phyloP scores from a whole-genome alignment of 1,140 invertebrate species.

The Bombus waltoni region DNA sequence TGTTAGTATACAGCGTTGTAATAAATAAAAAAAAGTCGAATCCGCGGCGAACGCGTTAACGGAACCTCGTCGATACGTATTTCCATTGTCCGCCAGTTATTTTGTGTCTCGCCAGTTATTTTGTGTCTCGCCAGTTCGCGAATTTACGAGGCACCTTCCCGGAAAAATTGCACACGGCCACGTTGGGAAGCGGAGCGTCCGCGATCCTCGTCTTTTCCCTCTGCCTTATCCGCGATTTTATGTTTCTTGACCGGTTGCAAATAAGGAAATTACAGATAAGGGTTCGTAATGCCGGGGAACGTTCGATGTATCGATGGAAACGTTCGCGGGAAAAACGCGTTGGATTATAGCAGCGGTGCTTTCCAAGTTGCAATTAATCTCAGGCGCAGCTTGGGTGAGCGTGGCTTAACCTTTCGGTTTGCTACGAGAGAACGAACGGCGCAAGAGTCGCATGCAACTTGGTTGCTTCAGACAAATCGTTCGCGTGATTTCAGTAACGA shows the following conservation, averaged over 20 bases:
- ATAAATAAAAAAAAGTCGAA: no score
- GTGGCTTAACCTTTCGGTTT: constrained; percentile 16
- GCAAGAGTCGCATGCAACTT: not conserved
- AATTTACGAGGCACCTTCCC: not conserved
- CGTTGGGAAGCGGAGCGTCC: not conserved
- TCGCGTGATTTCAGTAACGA: constrained; percentile 5
- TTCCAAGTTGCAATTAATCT: constrained; percentile 15
- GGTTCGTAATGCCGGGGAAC: not conserved
- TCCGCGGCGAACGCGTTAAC: no score
- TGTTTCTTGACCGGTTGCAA: not conserved
- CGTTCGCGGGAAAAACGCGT: not conserved
- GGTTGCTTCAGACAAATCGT: constrained; percentile 13
- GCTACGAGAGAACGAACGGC: not conserved
- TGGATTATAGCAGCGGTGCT: not conserved
- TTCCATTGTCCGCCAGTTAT: no score
- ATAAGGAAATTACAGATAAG: constrained; percentile 7
- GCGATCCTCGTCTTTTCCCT: not conserved
- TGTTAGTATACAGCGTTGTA: no score
- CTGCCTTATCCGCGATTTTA: not conserved
- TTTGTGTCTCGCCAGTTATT: no score
- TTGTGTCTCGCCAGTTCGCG: not conserved
- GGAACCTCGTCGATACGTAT: no score
- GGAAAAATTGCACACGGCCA: not conserved
- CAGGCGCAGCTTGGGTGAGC: not conserved
- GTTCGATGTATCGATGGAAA: constrained; percentile 1